These are phyloP conservation scores for Gyps fulvus DNA, from an alignment of 2,113 vertebrate species.

Conservation along the genomic window DNA sequence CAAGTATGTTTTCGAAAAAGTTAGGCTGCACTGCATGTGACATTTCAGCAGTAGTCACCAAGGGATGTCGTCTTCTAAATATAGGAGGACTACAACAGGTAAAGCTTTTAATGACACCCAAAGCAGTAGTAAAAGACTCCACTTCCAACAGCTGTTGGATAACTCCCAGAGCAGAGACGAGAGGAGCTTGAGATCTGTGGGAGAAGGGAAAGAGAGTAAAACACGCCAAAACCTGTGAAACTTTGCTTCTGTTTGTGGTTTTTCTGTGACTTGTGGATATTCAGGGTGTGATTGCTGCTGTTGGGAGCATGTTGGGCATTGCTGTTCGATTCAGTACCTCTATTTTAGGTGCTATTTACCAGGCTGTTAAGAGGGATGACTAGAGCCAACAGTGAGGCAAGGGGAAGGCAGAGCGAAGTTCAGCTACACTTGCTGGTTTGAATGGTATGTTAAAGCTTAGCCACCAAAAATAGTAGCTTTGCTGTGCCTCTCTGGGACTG, in stretches of 20 bases:
- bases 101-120: neutral
- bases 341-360: neutral
- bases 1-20: neutral
- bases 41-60: neutral
- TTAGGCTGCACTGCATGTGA: neutral
- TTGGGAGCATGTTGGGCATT: neutral
- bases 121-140: neutral
- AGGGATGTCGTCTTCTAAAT: neutral
- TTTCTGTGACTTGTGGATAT: neutral
- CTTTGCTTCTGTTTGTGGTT: neutral
- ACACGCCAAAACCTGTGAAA: neutral
- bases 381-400: neutral
- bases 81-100: neutral
- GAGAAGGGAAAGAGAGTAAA: neutral
- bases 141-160: neutral
- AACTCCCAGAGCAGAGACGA: neutral
- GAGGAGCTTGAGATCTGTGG: neutral
- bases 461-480: neutral
- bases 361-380: neutral
- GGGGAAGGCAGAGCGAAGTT: neutral
- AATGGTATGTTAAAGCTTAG: neutral
- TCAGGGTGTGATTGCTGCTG: neutral
- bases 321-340: neutral
- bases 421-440: fast-evolving
- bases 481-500: neutral